These are phyloP conservation scores for Gari tellinella DNA, from an alignment of 2,888 invertebrate species.

Conservation along the genomic window DNA sequence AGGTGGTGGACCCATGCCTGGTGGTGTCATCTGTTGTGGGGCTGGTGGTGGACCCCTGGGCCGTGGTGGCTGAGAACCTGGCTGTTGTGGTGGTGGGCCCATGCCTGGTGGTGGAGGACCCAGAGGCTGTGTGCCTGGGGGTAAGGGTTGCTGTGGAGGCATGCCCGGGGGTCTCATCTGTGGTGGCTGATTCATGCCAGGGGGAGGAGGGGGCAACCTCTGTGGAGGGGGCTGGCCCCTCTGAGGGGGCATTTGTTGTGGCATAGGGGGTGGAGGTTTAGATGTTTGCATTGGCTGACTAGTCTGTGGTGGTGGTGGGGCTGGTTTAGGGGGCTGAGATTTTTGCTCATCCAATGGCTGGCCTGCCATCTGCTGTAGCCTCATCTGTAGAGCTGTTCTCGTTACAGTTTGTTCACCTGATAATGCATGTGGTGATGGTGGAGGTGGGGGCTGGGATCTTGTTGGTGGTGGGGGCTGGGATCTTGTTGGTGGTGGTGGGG, in stretches of 20 bases:
- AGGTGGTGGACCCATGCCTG: slow-evolving; percentile 36
- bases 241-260: slow-evolving; percentile 4
- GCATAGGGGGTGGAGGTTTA: slow-evolving; percentile 21
- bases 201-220: slow-evolving; percentile 8
- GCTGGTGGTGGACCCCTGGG: slow-evolving; percentile 22
- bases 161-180: slow-evolving; percentile 20
- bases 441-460: slow-evolving; percentile 9
- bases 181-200: slow-evolving; percentile 2
- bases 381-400: slow-evolving; percentile 46
- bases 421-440: neutral
- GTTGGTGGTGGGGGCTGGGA: neutral
- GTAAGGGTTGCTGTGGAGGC: slow-evolving; percentile 35
- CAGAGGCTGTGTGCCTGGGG: slow-evolving; percentile 29
- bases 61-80: slow-evolving; percentile 18
- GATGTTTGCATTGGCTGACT: neutral
- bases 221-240: slow-evolving; percentile 15
- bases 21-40: slow-evolving; percentile 21
- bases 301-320: slow-evolving; percentile 9
- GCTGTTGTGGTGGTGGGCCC: slow-evolving; percentile 22
- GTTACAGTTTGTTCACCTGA: neutral
- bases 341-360: slow-evolving; percentile 19
- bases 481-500: neutral
- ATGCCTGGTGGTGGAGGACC: slow-evolving; percentile 24
- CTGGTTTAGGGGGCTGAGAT: neutral
- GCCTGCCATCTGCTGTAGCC: slow-evolving; percentile 47